Conservation (phyloP, 2,888 invertebrate species). For the Ectemnius continuus region DNA sequence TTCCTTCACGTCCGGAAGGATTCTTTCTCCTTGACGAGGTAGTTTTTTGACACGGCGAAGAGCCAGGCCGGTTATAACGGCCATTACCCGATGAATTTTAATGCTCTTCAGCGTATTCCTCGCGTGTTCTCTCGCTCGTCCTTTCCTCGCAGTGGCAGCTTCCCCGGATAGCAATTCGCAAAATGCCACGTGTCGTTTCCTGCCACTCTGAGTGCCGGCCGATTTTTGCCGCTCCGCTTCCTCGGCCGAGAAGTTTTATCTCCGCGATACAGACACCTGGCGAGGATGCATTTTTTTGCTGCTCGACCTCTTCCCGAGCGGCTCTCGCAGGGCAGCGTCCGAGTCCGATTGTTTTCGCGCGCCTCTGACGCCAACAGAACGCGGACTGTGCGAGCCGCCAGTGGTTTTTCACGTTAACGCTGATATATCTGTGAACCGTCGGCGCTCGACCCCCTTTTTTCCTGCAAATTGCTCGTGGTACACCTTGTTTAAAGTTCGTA, state of each 20-base stretch:
- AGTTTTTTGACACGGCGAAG: not conserved
- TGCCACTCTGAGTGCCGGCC: not conserved
- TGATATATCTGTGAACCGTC: not conserved
- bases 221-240: slow-evolving; percentile 41
- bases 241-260: slow-evolving; percentile 47
- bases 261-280: slow-evolving; percentile 42
- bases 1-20: slow-evolving; percentile 17
- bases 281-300: slow-evolving; percentile 33
- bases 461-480: too few relatives aligned
- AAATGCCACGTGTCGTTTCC: too few relatives aligned
- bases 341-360: slow-evolving; percentile 4
- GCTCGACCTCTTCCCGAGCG: not conserved
- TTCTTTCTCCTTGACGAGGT: slow-evolving; percentile 14
- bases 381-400: not conserved
- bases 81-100: slow-evolving; percentile 51
- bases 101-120: slow-evolving; percentile 37
- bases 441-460: too few relatives aligned
- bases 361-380: not conserved
- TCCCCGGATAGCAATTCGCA: too few relatives aligned
- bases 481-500: too few relatives aligned
- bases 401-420: not conserved
- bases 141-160: not conserved
- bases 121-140: not conserved
- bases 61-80: slow-evolving; percentile 29
- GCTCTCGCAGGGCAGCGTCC: slow-evolving; percentile 4